phyloP scores from a whole-genome alignment of 2,888 invertebrate genomes.

The Athripsodes cinereus region DNA sequence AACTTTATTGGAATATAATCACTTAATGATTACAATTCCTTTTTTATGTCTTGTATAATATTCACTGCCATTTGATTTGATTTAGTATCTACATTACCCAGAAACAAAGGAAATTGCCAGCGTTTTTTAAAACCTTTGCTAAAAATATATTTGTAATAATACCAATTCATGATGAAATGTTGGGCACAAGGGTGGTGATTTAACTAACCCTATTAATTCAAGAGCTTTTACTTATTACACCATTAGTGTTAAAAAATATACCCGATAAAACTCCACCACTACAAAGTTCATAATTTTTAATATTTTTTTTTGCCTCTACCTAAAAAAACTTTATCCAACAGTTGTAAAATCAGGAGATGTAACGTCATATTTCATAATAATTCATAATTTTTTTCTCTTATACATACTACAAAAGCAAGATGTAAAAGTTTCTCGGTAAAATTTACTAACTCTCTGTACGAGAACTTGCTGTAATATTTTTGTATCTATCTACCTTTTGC shows the following conservation, averaged over 20 bases:
- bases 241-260: background rate
- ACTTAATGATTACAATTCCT: too few species aligned
- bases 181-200: background rate
- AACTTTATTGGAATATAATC: too few species aligned
- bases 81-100: too few species aligned
- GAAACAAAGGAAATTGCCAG: too few species aligned
- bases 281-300: slow-evolving; percentile 2
- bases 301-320: background rate
- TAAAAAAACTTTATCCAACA: background rate
- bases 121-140: background rate
- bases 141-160: background rate
- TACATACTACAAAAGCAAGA: too few species aligned
- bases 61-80: too few species aligned
- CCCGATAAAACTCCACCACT: background rate
- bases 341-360: background rate
- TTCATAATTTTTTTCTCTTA: too few species aligned
- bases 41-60: too few species aligned
- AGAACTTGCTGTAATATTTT: too few species aligned
- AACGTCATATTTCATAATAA: background rate
- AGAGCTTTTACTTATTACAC: slow-evolving; percentile 1
- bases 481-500: too few species aligned
- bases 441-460: too few species aligned
- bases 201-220: background rate
- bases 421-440: too few species aligned
- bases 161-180: background rate